Base-by-base conservation (phyloP, 2,113 vertebrate genomes). In the Oncorhynchus gorbuscha region DNA sequence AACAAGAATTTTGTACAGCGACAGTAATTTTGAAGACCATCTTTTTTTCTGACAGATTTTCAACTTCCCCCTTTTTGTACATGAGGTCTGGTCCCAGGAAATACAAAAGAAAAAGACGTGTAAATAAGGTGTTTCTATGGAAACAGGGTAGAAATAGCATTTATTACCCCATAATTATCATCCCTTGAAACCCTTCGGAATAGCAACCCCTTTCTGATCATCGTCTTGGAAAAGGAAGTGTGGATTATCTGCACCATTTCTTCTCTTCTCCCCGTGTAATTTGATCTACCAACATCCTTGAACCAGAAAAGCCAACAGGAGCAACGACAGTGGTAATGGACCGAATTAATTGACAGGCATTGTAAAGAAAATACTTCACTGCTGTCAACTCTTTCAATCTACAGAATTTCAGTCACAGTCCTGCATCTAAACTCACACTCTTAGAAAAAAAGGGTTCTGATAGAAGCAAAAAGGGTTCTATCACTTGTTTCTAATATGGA, bases 71-170 rank as follows among this genome's bases (percentile, higher is more conserved):
- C 45, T 81, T 74, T 88, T 88, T 91, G 80, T 88, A 89, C 72
- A 75, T 73, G 49, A 83, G 68, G 64, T 75, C 45, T 77, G 75
- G 77, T 81, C 78, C 73, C 73, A 79, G 62, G 13, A 81, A 80
- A 28, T 73, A 81, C 35, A 77, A 58, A 75, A 71, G 62, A 68
- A 77, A 30, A 81, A 71, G 35, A 69, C 72, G 75, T 80, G 81
- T 79, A 75, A 79, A 87, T 84, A 73, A 73, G 74, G 77, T 74
- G 82, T 89, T 89, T 91, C 65, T 83, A 80, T 84, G 83, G 84
- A 84, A 87, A 92, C 89, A 84, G 86, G 87, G 87, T 90, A 83
- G 81, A 83, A 76, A 11, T 73, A 82, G 51, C 71, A 64, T 79
- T 81, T 72, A 71, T 76, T 73, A 24, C 20, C 77, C 73, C 64